Evolutionary conservation across 2,113 vertebrate genomes (phyloP).

Genomic region (Cynocephalus volans): DNA sequence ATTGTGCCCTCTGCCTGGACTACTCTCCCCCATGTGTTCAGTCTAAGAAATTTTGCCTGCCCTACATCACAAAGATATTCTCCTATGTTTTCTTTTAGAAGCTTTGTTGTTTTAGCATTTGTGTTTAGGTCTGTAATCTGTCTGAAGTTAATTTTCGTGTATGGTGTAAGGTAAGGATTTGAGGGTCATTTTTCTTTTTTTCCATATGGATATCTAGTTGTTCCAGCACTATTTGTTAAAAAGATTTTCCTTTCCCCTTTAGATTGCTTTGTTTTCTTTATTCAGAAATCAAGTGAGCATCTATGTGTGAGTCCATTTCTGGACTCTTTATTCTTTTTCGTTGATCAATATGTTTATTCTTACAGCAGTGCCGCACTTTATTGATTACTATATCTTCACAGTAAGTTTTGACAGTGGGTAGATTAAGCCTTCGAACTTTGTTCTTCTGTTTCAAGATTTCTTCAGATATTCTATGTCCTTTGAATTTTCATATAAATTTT

Average conservation of each 20-base stretch:
- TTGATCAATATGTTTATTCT: background rate
- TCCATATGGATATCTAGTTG: background rate
- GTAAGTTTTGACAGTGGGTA: constrained; percentile 54
- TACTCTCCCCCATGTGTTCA: background rate
- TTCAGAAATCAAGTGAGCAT: constrained; percentile 1
- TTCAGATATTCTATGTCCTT: background rate
- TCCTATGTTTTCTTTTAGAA: background rate
- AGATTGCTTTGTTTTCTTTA: constrained; percentile 12
- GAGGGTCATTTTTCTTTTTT: background rate
- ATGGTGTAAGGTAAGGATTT: background rate
- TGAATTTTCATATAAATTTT: constrained; percentile 31
- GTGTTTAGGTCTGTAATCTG: background rate
- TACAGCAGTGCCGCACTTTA: background rate
- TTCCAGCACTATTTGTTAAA: background rate
- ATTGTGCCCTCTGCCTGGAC: background rate
- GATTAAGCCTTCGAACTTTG: background rate
- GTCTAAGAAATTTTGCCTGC: background rate
- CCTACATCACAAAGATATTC: constrained; percentile 14
- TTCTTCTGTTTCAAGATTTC: constrained; percentile 52
- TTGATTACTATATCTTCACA: background rate
- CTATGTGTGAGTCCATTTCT: background rate
- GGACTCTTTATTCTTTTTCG: background rate
- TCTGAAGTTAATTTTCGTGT: constrained; percentile 26
- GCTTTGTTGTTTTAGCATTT: constrained; percentile 28
- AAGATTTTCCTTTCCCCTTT: constrained; percentile 42